A percentile compares a stretch with the other conserved stretches of the same genome.
phyloP scores from a whole-genome alignment of 2,113 vertebrate genomes.

The Notiomystis cincta region DNA sequence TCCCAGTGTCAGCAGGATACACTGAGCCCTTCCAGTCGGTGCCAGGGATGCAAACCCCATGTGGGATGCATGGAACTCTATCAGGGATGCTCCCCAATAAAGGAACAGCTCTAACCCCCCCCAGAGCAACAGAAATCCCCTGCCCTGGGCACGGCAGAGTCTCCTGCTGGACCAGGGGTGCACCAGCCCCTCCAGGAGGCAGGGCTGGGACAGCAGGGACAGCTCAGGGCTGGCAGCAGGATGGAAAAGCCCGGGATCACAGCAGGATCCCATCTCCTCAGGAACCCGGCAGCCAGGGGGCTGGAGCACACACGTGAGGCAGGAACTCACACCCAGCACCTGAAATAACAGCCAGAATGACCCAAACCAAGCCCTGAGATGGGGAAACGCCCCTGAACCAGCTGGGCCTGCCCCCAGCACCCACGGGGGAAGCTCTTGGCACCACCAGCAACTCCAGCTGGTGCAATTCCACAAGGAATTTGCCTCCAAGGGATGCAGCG shows the following conservation, averaged over 20 bases:
- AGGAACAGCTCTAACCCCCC: background rate
- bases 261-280: too few relatives aligned
- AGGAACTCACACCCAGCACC: background rate
- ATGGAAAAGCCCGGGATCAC: background rate
- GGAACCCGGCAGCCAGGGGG: background rate
- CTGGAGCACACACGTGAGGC: rapidly evolving
- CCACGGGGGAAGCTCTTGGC: background rate
- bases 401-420: background rate
- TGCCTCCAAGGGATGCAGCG: background rate
- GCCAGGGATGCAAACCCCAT: too few relatives aligned
- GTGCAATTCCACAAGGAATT: background rate
- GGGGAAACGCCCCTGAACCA: rapidly evolving
- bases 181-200: background rate
- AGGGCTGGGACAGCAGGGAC: background rate
- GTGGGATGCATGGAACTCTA: background rate
- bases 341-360: background rate
- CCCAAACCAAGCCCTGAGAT: background rate
- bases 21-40: background rate
- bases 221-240: background rate
- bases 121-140: background rate
- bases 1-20: background rate
- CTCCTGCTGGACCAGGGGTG: background rate
- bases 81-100: rapidly evolving
- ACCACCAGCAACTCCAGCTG: background rate
- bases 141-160: rapidly evolving